These are phyloP conservation scores for Bostrychus sinensis DNA, from an alignment of 2,113 vertebrate genomes.

Conservation along the genomic window DNA sequence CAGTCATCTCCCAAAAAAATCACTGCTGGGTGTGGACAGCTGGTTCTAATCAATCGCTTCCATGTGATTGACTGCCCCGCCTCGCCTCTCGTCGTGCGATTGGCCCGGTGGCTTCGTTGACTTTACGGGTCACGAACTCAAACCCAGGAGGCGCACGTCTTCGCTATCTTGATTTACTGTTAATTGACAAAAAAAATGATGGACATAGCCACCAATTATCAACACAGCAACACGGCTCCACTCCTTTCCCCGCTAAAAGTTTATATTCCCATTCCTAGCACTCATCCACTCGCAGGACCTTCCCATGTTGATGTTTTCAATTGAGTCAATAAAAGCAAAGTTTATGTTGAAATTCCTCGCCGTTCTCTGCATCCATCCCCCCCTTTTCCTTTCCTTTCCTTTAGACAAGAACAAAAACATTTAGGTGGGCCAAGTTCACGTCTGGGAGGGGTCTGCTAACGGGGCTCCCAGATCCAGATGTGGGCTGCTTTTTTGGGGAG, in stretches of 20 bases:
- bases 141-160: background rate
- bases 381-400: conserved; percentile 21
- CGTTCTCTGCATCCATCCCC: conserved; percentile 11
- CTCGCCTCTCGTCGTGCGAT: conserved; percentile 16
- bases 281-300: conserved; percentile 8
- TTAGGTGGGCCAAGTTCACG: conserved; percentile 75
- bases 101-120: conserved; percentile 17
- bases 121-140: background rate
- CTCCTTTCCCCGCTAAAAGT: background rate
- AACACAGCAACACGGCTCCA: background rate
- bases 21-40: conserved; percentile 60
- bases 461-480: conserved; percentile 76
- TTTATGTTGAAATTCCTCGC: conserved; percentile 62
- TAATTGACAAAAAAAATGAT: no score
- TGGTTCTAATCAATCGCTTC: conserved; percentile 79
- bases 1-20: conserved; percentile 67
- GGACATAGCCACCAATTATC: conserved; percentile 19
- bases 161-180: background rate
- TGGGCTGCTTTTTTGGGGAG: conserved; percentile 40
- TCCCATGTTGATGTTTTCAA: conserved; percentile 57
- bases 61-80: conserved; percentile 67
- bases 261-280: background rate
- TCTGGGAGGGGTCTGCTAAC: conserved; percentile 70
- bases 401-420: conserved; percentile 72
- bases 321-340: conserved; percentile 64